Evolutionary conservation across 2,113 vertebrate species (phyloP).

Genomic region (Candoia aspera): DNA sequence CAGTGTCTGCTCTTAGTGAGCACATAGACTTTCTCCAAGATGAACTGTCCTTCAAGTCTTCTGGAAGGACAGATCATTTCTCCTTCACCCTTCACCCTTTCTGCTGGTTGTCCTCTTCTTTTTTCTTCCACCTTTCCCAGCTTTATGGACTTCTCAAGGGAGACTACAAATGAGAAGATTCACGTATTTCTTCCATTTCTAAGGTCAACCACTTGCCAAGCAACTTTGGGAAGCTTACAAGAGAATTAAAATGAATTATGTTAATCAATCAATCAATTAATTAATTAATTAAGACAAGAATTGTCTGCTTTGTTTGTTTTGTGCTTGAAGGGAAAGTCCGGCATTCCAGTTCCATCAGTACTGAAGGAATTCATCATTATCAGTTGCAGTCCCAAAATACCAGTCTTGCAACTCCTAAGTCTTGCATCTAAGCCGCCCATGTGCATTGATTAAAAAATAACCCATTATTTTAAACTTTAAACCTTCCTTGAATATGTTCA

Average conservation of each 20-base stretch:
- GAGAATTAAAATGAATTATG: neutral
- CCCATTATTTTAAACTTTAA: neutral
- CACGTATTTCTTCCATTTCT: neutral
- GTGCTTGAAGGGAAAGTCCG: neutral
- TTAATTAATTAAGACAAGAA: neutral
- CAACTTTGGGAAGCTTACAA: neutral
- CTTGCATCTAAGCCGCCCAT: neutral
- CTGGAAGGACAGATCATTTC: neutral
- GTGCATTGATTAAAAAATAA: neutral
- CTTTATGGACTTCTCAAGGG: neutral
- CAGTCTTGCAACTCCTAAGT: neutral
- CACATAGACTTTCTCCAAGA: neutral
- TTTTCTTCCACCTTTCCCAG: neutral
- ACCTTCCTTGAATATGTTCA: neutral
- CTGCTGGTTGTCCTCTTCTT: neutral
- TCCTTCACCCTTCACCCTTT: neutral
- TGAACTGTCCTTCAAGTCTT: neutral
- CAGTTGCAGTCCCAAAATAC: neutral
- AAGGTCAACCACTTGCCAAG: neutral
- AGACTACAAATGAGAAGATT: neutral
- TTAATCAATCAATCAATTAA: no score
- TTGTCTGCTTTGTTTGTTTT: neutral
- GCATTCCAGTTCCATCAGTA: neutral
- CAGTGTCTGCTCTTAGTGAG: neutral
- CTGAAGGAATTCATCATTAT: neutral